Evolutionary conservation across 2,797 vertebrate species (phyloP).

Genomic region (Helarctos malayanus): DNA sequence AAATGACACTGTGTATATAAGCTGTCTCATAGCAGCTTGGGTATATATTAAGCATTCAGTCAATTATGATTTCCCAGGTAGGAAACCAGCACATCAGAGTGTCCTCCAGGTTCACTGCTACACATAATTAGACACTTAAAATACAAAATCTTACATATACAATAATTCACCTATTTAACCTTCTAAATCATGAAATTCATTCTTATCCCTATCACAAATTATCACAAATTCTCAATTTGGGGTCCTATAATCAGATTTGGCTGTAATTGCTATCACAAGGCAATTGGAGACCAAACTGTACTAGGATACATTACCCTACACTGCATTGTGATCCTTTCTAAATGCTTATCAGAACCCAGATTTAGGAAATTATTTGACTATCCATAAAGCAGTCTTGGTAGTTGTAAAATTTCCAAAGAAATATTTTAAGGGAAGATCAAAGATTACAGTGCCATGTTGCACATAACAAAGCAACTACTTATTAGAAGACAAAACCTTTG

Average conservation of each 20-base stretch:
- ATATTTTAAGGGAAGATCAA: constrained; percentile 65
- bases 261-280: not conserved
- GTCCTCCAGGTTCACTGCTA: not conserved
- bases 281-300: not conserved
- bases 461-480: constrained; percentile 69
- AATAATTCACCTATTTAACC: constrained; percentile 44
- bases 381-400: not conserved
- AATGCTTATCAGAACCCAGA: constrained; percentile 1
- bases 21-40: not conserved
- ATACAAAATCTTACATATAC: constrained; percentile 12
- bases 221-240: constrained; percentile 39
- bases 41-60: constrained; percentile 8
- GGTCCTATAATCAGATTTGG: not conserved
- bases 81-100: not conserved
- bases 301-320: not conserved
- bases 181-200: constrained; percentile 53
- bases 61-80: not conserved
- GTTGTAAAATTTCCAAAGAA: constrained; percentile 63
- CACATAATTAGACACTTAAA: constrained; percentile 1
- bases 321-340: constrained; percentile 25
- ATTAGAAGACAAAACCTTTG: constrained; percentile 63
- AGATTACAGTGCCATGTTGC: constrained; percentile 51
- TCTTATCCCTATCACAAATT: constrained; percentile 12
- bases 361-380: constrained; percentile 54
- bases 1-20: not conserved